Base-by-base conservation (phyloP, 2,113 vertebrate genomes). In the Ciconia boyciana region DNA sequence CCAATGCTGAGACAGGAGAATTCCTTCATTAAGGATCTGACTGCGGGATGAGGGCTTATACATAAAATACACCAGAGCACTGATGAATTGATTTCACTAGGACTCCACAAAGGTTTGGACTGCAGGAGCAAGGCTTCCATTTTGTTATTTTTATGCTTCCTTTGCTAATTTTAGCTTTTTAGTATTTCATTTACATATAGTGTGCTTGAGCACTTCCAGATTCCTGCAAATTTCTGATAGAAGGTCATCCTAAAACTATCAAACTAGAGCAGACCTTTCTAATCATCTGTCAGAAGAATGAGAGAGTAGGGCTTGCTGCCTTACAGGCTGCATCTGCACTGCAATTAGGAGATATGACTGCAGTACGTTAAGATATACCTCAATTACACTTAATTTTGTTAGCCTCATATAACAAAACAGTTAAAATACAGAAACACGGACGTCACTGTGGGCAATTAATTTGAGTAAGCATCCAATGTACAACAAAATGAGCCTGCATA, bases 201-300 rank as follows among this genome's bases (percentile, higher is more conserved):
- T 13, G 3, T 34, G 26, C 70, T 85, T 31, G 3, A 91, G 82
- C 17, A 93, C 58, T 90, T 90, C 19, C 57, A 79, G 70, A 88
- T 88, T 95, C 70, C 88, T 90, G 78, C 70, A 88, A 54, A 83
- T 90, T 93, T 91, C 84, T 93, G 90, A 96, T 88, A 83, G 92
- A 90, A 89, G 74, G 51, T 69, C 82, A 95, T 66, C 26, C 55
- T 54, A 54, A 62, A 87, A 44, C 66, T 95, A 95, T 87, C 93
- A 89, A 62, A 76, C 41, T 62, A 77, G 31, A 62, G 34, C 78
- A 94, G 94, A 93, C 87, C 49, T 89, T 93, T 65, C 83, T 89
- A 94, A 95, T 94, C 8, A 2, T 60, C 32, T 75, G 57, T 76
- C 49, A 74, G 46, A 88, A 83, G 55, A n/a, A 66, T 0, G 11